These are phyloP conservation scores for Alcis repandata DNA, from an alignment of 2,888 invertebrate species.

Conservation along the genomic window DNA sequence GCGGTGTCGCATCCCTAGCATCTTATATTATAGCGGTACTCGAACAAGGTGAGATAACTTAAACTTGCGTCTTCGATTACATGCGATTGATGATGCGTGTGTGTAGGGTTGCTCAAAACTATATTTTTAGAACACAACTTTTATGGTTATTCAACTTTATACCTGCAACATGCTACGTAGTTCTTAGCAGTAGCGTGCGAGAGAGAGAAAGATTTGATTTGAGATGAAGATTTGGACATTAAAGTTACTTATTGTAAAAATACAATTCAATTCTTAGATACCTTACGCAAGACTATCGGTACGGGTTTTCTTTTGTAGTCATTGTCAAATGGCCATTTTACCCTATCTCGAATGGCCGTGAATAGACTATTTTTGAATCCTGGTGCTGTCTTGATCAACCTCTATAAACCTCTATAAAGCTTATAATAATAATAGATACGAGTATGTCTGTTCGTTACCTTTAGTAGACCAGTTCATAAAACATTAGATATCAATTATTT, in stretches of 20 bases:
- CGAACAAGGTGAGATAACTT: conserved; percentile 68
- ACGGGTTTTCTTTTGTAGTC: too few relatives aligned
- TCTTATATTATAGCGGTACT: conserved; percentile 71
- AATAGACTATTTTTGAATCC: neutral
- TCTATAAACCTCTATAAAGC: too few relatives aligned
- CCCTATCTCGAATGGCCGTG: neutral
- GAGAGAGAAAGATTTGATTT: too few relatives aligned
- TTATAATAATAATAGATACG: neutral
- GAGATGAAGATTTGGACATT: too few relatives aligned
- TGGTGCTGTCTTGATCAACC: neutral
- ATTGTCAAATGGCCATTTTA: too few relatives aligned
- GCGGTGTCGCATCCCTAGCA: conserved; percentile 29
- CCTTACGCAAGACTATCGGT: too few relatives aligned
- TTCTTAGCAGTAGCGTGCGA: too few relatives aligned
- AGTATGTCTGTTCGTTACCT: neutral
- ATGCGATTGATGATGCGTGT: conserved; percentile 54
- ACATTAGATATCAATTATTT: neutral
- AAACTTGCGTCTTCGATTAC: conserved; percentile 68
- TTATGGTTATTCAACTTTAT: too few relatives aligned
- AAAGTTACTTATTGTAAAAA: too few relatives aligned
- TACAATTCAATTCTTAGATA: too few relatives aligned
- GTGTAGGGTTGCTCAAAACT: conserved; percentile 56
- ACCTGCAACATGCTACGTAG: too few relatives aligned
- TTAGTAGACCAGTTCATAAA: neutral
- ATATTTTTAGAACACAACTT: neutral